phyloP scores from a whole-genome alignment of 2,797 vertebrate species.

The Scleropages formosus region DNA sequence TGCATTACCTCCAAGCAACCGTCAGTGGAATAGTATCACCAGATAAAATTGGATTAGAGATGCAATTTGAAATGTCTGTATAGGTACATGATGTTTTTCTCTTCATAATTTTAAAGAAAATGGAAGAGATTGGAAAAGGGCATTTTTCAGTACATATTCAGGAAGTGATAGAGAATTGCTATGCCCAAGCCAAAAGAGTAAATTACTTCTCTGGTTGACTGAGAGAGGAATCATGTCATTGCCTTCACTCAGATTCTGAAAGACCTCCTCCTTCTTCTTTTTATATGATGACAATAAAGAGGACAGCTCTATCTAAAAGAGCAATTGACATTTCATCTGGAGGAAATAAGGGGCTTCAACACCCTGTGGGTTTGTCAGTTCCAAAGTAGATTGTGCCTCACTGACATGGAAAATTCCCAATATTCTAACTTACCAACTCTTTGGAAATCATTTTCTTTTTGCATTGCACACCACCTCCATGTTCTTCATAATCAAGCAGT shows the following conservation, averaged over 20 bases:
- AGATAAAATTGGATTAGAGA: not conserved
- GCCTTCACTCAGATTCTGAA: slow-evolving; percentile 8
- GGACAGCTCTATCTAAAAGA: slow-evolving; percentile 24
- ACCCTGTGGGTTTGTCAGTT: slow-evolving; percentile 10
- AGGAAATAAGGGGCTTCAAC: not conserved
- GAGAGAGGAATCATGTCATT: slow-evolving; percentile 15
- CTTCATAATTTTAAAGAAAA: slow-evolving; percentile 7
- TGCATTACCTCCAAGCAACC: not conserved
- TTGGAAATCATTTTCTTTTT: not conserved
- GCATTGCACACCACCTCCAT: too few species aligned
- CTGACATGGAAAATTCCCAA: not conserved
- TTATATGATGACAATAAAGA: slow-evolving; percentile 19
- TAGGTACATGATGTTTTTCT: not conserved
- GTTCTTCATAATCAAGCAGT: too few species aligned
- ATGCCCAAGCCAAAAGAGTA: not conserved
- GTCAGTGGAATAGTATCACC: not conserved
- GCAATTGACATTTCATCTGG: slow-evolving; percentile 19
- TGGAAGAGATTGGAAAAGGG: too few species aligned
- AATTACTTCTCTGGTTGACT: slow-evolving; percentile 13
- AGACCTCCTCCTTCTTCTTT: slow-evolving; percentile 16
- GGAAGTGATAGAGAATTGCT: not conserved
- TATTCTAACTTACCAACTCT: not conserved
- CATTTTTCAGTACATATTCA: not conserved
- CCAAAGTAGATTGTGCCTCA: slow-evolving; percentile 1
- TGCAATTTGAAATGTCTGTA: not conserved